Base-by-base conservation (phyloP, 2,797 vertebrate genomes). In the Spinus pinus region DNA sequence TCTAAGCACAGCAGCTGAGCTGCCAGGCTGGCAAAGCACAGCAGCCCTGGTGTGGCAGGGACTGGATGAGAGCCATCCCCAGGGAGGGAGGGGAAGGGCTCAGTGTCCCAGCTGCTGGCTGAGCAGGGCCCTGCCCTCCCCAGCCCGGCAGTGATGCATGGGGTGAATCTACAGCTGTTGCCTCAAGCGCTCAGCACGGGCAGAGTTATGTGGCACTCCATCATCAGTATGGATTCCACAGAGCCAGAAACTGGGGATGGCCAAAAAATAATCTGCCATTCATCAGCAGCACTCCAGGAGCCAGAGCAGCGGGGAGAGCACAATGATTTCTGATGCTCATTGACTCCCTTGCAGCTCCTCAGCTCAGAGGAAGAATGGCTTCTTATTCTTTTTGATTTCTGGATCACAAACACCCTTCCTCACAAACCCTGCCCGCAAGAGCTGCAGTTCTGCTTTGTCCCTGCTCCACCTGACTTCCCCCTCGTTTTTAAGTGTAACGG, bases 241-340 rank as follows among this genome's bases (percentile, higher is more conserved):
- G 71, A 17, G 86, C 47, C n/a, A 50, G 62, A n/a, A 81, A 77
- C 53, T 22, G 54, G 12, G 61, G 23, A 81, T 3, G 77, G 86
- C 50, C 90, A 72, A 44, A 85, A 83, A 94, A 94, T 93, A 56
- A 91, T 57, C 83, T 72, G 61, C 82, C 72, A 65, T 96, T 95
- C 93, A 93, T 96, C 92, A 96, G 74, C 0, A 82, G 67, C 12
- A 4, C 81, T 80, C 78, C 90, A 39, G 87, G 82, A 81, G 73
- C 73, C 88, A 49, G 67, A 58, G 65, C 39, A 81, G 66, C 50
- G 47, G 22, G 22, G 33, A 53, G 30, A 92, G 70, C 50, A 82
- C 74, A 88, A 73, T 78, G 67, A 70, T 47, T 88, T 86, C 13
- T 93, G 54, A 64, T 89, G 58, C 42, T 69, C 85, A 37, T 83